phyloP scores from a whole-genome alignment of 2,888 invertebrate genomes.

The Tetanocera ferruginea region DNA sequence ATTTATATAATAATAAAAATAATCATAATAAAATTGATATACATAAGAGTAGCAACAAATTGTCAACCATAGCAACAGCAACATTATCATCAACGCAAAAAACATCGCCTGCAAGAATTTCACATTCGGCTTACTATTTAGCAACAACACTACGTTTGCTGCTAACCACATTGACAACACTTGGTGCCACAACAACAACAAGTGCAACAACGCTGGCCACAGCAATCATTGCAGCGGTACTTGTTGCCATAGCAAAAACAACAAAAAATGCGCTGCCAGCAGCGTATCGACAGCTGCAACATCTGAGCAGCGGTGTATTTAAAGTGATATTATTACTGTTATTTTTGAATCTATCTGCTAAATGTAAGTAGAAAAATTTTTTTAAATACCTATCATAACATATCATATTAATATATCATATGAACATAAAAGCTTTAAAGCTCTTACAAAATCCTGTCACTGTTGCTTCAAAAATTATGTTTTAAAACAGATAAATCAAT shows the following conservation, averaged over 20 bases:
- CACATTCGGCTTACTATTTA: constrained; percentile 6
- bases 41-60: constrained; percentile 24
- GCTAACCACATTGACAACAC: constrained; percentile 47
- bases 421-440: neutral
- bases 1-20: constrained; percentile 22
- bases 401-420: neutral
- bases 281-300: constrained; percentile 33
- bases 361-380: constrained; percentile 62
- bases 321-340: constrained; percentile 71
- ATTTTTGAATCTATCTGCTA: constrained; percentile 70
- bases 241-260: constrained; percentile 43
- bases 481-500: too few relatives aligned
- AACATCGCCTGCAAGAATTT: constrained; percentile 46
- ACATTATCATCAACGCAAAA: constrained; percentile 42
- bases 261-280: constrained; percentile 37
- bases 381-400: neutral
- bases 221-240: constrained; percentile 41
- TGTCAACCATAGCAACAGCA: constrained; percentile 30
- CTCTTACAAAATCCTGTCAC: neutral
- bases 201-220: constrained; percentile 34
- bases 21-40: neutral
- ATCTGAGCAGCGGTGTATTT: constrained; percentile 59
- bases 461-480: neutral
- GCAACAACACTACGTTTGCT: constrained; percentile 41
- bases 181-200: constrained; percentile 41